Base-by-base conservation (phyloP, 2,888 invertebrate species). In the Mactromeris polynyma region DNA sequence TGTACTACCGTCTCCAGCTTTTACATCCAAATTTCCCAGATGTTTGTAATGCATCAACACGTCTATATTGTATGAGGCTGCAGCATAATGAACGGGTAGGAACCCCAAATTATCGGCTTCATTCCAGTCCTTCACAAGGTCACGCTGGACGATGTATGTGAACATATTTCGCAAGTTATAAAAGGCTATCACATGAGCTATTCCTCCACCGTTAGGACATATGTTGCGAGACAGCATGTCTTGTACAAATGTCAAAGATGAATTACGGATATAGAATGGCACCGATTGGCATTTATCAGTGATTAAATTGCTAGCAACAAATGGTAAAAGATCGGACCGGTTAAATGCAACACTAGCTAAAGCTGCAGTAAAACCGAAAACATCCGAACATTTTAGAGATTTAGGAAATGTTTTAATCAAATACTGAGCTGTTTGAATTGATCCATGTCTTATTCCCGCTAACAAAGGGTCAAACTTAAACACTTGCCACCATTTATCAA, bases 41-140 rank as follows among this genome's bases (percentile, higher is more conserved):
- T 36, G 7, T 33, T 19, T 31, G 17, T 73, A 36, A 73, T 36
- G 36, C 4, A 0, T 19, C n/a, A 84, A 0, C 26, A 84, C 46
- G 1, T 51, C 0, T 4, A 77, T 0, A 78, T 84, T 78, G 3
- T 4, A 31, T 26, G n/a, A 51, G 0, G n/a, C 36, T 14, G 40
- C 54, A n/a, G 84, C 84, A 54, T 84, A 84, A 84, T 84, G 84
- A 54, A 84, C 21, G 36, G 84, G 84, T 21, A 38, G 77, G 21
- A 51, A 46, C 26, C 78, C 84, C 51, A 21, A 21, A 4, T 33
- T 51, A 21, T 84, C 84, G 2, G 78, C 77, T 2, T 78, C 54
- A 54, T 84, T 84, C 84, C 84, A 84, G 33, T 77, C 38, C 26
- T 46, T 54, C 0, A 19, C 36, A 54, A 78, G 78, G 4, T 36